phyloP scores from a whole-genome alignment of 2,797 vertebrate genomes.

The Lepilemur septentrionalis region DNA sequence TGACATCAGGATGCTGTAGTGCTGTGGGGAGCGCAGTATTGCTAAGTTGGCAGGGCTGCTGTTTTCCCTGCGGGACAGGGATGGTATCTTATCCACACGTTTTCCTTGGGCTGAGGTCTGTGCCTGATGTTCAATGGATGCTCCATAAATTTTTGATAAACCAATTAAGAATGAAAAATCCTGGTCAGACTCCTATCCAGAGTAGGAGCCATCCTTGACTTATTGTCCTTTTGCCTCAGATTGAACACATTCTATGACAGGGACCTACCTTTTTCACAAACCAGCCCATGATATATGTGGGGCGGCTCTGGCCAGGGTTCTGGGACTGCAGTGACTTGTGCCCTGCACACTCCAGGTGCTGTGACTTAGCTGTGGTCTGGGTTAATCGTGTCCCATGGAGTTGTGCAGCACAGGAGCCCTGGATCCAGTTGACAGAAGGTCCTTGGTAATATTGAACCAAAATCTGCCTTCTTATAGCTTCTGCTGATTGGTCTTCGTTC shows the following conservation, averaged over 20 bases:
- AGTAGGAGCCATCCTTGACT: background rate
- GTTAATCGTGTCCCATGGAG: background rate
- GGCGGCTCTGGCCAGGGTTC: background rate
- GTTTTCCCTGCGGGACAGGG: background rate
- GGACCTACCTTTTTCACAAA: background rate
- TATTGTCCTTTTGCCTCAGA: background rate
- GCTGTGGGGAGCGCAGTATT: background rate
- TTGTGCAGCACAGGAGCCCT: background rate
- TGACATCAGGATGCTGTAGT: accelerated
- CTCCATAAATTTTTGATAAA: background rate
- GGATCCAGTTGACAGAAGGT: background rate
- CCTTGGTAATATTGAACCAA: background rate
- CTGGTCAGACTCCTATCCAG: background rate
- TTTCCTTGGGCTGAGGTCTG: background rate
- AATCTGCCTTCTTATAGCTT: background rate
- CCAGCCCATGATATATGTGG: background rate
- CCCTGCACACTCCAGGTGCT: background rate
- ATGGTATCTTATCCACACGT: background rate
- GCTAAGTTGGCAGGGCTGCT: background rate
- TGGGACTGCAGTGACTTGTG: background rate
- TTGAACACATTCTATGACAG: background rate
- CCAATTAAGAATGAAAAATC: background rate
- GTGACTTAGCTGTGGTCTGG: background rate
- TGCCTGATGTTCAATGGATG: background rate
- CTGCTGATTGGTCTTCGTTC: background rate